Evolutionary conservation across 1,140 invertebrate species (phyloP).

Genomic region (Drosophila ananassae): DNA sequence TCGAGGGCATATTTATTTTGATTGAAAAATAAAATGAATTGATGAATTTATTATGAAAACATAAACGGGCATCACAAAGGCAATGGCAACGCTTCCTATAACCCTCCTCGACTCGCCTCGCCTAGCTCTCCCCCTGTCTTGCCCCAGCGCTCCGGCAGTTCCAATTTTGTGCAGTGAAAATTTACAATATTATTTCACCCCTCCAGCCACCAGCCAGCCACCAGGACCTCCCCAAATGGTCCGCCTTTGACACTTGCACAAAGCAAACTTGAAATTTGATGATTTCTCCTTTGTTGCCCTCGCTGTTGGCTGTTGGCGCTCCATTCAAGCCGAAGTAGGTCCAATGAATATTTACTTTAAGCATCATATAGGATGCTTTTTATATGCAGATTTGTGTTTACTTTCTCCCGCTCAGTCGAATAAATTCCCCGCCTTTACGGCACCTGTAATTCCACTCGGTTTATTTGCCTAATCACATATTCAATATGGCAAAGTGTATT

Average conservation of each 20-base stretch:
- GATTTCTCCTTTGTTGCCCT: slow-evolving; percentile 39
- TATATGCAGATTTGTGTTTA: slow-evolving; percentile 58
- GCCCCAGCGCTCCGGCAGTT: slow-evolving; percentile 14
- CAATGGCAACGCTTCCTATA: slow-evolving; percentile 36
- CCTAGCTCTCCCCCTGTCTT: not conserved
- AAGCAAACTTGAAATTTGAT: slow-evolving; percentile 63
- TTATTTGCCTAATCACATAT: slow-evolving; percentile 81
- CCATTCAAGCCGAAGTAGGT: slow-evolving; percentile 55
- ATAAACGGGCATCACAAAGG: slow-evolving; percentile 69
- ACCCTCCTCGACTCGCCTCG: not conserved
- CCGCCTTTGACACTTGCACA: slow-evolving; percentile 41
- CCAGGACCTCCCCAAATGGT: slow-evolving; percentile 3
- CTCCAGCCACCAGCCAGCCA: not conserved
- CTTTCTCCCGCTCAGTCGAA: slow-evolving; percentile 22
- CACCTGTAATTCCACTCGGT: slow-evolving; percentile 68
- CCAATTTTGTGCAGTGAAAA: slow-evolving; percentile 55
- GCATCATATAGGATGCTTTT: slow-evolving; percentile 46
- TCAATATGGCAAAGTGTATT: slow-evolving; percentile 80
- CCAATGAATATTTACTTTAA: slow-evolving; percentile 79
- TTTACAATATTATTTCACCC: slow-evolving; percentile 53
- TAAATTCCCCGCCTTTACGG: slow-evolving; percentile 61
- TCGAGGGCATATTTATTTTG: slow-evolving; percentile 72
- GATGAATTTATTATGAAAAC: slow-evolving; percentile 83
- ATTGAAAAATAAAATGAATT: slow-evolving; percentile 84
- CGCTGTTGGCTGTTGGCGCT: slow-evolving; percentile 28